A percentile compares a stretch with the other conserved stretches of the same genome.
Evolutionary conservation across 2,113 vertebrate species (phyloP).

Genomic region (Piprites chloris): DNA sequence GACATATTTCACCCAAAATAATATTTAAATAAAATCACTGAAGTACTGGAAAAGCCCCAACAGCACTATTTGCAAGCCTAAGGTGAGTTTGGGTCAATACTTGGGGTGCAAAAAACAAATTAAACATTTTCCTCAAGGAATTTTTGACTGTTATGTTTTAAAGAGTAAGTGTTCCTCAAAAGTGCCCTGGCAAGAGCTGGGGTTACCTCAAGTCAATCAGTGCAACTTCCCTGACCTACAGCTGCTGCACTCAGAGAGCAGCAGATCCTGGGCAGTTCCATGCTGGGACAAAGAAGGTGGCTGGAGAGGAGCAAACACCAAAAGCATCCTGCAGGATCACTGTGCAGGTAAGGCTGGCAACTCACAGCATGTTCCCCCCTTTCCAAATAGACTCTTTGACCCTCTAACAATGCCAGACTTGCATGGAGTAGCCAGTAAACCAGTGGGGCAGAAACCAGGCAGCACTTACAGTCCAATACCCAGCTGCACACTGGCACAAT

Average conservation of each 20-base stretch:
- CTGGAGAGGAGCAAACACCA: background rate
- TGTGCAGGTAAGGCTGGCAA: background rate
- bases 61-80: background rate
- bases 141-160: background rate
- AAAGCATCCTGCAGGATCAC: background rate
- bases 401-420: background rate
- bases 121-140: background rate
- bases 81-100: background rate
- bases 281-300: background rate
- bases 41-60: background rate
- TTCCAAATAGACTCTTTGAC: background rate
- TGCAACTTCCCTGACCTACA: background rate
- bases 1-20: background rate
- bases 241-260: background rate
- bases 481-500: background rate
- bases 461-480: background rate
- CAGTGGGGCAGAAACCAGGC: background rate
- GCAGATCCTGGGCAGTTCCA: background rate
- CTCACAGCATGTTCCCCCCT: background rate
- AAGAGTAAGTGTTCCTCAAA: background rate
- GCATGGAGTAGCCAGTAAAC: conserved; percentile 18
- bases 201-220: background rate
- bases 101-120: background rate
- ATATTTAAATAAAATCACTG: background rate
- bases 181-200: background rate